phyloP scores from a whole-genome alignment of 2,797 vertebrate species.

The Eutrigla gurnardus region DNA sequence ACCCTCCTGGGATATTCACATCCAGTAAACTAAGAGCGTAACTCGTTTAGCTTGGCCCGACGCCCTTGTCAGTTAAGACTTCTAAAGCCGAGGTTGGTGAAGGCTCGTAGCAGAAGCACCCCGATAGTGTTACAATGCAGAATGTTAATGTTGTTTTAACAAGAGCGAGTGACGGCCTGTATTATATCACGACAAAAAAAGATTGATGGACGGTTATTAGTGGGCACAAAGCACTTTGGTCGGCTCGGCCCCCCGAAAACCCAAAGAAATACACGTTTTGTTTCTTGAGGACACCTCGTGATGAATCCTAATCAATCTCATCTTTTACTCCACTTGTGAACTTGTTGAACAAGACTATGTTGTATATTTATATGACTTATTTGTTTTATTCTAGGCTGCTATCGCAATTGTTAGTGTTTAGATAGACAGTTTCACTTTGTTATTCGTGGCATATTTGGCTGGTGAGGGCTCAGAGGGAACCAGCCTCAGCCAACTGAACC shows the following conservation, averaged over 20 bases:
- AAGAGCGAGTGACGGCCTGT: conserved; percentile 49
- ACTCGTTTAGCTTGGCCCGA: conserved; percentile 73
- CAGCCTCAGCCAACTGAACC: conserved; percentile 73
- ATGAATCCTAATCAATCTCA: not conserved
- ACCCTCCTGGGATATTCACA: conserved; percentile 64
- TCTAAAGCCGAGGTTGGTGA: conserved; percentile 49
- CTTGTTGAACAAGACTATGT: conserved; percentile 60
- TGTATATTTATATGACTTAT: conserved; percentile 45
- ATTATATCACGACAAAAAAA: conserved; percentile 55
- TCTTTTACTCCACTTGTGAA: conserved; percentile 48
- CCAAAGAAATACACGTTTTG: conserved; percentile 31
- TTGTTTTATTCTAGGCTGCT: conserved; percentile 16
- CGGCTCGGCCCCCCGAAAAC: conserved; percentile 23
- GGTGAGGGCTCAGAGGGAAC: conserved; percentile 62
- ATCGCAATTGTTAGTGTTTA: conserved; percentile 65
- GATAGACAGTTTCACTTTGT: conserved; percentile 69
- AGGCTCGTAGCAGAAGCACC: conserved; percentile 62
- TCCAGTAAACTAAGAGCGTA: conserved; percentile 71
- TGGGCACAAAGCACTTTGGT: conserved; percentile 48
- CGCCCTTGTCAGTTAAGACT: conserved; percentile 63
- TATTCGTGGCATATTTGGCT: conserved; percentile 69
- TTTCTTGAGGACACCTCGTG: not conserved
- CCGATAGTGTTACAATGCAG: conserved; percentile 65
- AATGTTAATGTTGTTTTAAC: conserved; percentile 64
- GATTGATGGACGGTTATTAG: conserved; percentile 65